Evolutionary conservation across 2,797 vertebrate genomes (phyloP).

Genomic region (Coregonus sp.): DNA sequence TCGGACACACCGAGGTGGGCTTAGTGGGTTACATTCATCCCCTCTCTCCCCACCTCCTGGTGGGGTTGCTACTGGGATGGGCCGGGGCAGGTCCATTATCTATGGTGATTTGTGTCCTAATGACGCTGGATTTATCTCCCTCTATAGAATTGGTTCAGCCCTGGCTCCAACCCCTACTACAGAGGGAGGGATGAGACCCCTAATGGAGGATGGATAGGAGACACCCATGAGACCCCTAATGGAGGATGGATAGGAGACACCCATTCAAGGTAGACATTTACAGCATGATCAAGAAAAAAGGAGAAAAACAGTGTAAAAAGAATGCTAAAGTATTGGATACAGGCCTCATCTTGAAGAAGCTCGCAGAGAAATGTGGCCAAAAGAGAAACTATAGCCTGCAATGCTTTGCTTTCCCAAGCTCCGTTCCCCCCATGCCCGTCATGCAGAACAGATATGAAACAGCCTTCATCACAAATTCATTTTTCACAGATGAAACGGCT

Average conservation of each 20-base stretch:
- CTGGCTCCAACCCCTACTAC: background rate
- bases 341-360: background rate
- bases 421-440: background rate
- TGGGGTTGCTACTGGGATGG: conserved; percentile 29
- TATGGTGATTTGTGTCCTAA: conserved; percentile 57
- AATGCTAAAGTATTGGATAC: background rate
- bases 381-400: background rate
- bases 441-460: conserved; percentile 27
- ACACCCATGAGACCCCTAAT: background rate
- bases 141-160: conserved; percentile 34
- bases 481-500: conserved; percentile 53
- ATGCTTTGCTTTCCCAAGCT: background rate
- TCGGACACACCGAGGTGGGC: conserved; percentile 34
- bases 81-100: conserved; percentile 47
- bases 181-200: background rate
- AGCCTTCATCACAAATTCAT: conserved; percentile 52
- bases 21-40: conserved; percentile 27
- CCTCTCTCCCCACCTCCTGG: conserved; percentile 18
- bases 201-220: background rate
- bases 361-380: background rate
- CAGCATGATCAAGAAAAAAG: background rate
- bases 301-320: background rate
- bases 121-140: conserved; percentile 57
- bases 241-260: background rate
- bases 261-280: background rate